A percentile compares a stretch with the other conserved stretches of the same genome.
Evolutionary conservation across 2,113 vertebrate species (phyloP).

Genomic region (Bubo blakistoni): DNA sequence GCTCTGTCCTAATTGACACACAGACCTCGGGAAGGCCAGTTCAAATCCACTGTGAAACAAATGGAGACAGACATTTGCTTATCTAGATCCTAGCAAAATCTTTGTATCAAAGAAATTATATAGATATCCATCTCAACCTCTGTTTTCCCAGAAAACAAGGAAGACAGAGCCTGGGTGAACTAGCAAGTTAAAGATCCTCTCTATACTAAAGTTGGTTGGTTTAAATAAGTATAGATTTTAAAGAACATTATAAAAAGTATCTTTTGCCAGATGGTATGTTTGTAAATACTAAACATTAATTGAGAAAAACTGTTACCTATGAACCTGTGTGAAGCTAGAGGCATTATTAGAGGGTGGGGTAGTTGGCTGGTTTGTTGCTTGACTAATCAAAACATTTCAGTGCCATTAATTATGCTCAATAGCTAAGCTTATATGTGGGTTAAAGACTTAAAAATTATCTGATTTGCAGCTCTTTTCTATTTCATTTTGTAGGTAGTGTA

Average conservation of each 20-base stretch:
- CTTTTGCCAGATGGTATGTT: not conserved
- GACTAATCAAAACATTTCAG: constrained; percentile 45
- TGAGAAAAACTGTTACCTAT: not conserved
- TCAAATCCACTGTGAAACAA: not conserved
- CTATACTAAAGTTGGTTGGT: not conserved
- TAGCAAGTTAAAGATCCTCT: not conserved
- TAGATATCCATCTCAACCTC: not conserved
- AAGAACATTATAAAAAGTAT: not conserved
- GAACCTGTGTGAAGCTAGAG: not conserved
- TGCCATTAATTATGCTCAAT: constrained; percentile 33
- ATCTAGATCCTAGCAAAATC: not conserved
- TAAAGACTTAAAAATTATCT: constrained; percentile 50
- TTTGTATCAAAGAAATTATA: not conserved
- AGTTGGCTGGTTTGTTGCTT: constrained; percentile 14
- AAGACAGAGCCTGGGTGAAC: not conserved
- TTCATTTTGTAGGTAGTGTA: constrained; percentile 41
- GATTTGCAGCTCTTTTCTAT: constrained; percentile 33
- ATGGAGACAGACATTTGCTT: not conserved
- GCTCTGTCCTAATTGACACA: not conserved
- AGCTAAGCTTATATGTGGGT: not conserved
- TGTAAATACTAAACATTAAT: not conserved
- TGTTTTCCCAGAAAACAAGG: not conserved
- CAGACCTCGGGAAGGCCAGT: not conserved
- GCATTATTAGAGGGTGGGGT: not conserved
- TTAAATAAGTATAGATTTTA: not conserved